These are phyloP conservation scores for Diglossa cyanea DNA, from an alignment of 2,797 vertebrate species.

Conservation along the genomic window DNA sequence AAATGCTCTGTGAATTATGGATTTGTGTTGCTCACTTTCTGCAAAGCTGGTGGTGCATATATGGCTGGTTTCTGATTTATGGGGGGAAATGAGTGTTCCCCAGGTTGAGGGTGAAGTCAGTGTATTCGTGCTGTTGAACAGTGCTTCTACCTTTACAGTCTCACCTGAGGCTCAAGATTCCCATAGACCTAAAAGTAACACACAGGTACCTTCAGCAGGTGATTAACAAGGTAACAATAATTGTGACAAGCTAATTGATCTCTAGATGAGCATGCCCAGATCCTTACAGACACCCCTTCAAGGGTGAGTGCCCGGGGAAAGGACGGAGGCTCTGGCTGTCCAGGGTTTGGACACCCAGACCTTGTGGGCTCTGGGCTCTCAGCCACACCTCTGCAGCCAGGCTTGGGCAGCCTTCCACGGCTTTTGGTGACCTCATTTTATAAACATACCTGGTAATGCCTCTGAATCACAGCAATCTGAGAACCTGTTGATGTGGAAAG, in stretches of 20 bases:
- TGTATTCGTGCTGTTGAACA: neutral
- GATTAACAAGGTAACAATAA: neutral
- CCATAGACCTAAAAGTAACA: neutral
- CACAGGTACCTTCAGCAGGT: neutral
- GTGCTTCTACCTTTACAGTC: neutral
- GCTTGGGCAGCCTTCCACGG: neutral
- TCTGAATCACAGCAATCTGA: neutral
- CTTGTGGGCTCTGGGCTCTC: neutral
- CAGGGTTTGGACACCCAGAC: neutral
- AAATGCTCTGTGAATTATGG: neutral
- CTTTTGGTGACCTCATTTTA: neutral
- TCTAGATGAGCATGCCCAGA: neutral
- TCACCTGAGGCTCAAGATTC: neutral
- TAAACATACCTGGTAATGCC: neutral
- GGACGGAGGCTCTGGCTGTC: neutral
- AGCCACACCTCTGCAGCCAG: neutral
- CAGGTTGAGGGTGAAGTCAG: neutral
- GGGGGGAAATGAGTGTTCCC: neutral
- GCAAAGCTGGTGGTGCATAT: neutral
- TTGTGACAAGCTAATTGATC: neutral
- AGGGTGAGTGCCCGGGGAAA: accelerated
- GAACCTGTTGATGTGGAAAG: constrained; percentile 6
- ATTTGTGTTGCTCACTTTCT: neutral
- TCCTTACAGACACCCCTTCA: neutral
- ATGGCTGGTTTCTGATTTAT: neutral